Evolutionary conservation across 2,797 vertebrate genomes (phyloP).

Genomic region (Gymnoscopelus microlampas): DNA sequence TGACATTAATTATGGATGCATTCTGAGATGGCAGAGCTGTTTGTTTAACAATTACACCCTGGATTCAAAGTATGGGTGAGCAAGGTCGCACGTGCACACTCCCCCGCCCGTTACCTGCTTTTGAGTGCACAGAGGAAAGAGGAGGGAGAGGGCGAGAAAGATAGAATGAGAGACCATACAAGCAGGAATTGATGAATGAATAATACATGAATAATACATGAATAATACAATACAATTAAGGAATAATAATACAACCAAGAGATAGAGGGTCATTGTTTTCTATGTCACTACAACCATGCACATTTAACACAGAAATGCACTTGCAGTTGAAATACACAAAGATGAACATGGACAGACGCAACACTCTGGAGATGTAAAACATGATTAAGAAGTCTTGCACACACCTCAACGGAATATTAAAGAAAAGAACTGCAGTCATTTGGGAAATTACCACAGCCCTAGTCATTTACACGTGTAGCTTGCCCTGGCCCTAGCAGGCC

Average conservation of each 20-base stretch:
- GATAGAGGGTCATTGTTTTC: constrained; percentile 35
- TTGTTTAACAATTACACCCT: constrained; percentile 61
- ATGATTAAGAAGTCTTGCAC: not conserved
- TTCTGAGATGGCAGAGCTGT: constrained; percentile 49
- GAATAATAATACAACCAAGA: not conserved
- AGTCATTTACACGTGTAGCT: constrained; percentile 52
- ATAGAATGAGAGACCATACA: constrained; percentile 14
- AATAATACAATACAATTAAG: too few relatives aligned
- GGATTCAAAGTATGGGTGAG: constrained; percentile 47
- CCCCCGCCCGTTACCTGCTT: too few relatives aligned
- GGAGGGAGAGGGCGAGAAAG: not conserved
- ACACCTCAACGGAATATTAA: constrained; percentile 6
- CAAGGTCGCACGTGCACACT: constrained; percentile 50
- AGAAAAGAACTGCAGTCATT: constrained; percentile 7
- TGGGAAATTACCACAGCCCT: constrained; percentile 49
- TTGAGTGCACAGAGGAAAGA: not conserved
- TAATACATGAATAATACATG: constrained; percentile 64
- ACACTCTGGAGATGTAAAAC: not conserved
- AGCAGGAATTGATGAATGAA: constrained; percentile 62
- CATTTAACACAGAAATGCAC: constrained; percentile 17
- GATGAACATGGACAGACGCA: not conserved
- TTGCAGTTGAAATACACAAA: not conserved
- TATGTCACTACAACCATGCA: not conserved
- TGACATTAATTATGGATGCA: constrained; percentile 66
- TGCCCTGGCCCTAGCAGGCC: constrained; percentile 26